Evolutionary conservation across 2,113 vertebrate genomes (phyloP), one percentile per base, ranked within the genome.

Genomic region (Nanger granti): DNA sequence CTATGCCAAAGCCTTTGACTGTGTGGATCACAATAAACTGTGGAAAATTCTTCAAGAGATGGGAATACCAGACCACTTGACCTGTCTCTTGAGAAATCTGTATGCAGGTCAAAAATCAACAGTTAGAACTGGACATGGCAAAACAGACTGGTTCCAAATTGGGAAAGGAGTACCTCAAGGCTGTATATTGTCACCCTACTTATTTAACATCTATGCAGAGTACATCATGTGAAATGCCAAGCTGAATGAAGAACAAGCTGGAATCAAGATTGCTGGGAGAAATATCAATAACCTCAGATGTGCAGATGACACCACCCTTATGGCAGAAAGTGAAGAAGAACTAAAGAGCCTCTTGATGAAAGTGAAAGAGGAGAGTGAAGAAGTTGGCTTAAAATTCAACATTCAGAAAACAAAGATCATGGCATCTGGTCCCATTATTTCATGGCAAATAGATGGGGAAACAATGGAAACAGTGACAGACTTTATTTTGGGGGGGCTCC

Each of bases 401-500:
- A 73, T 73, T 73, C 66, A 73, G 18, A 73, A 62, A 73, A 37
- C 1, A 0, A 73, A 22, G 18, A 37, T 37, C 66, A 37, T 22
- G n/a, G 17, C 66, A 73, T 11, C 18, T 6, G 18, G 18, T 37
- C 9, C n/a, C 66, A 37, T 73, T 3, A 73, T 3, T 73, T 73
- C 66, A 73, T 73, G 9, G n/a, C n/a, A 22, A 37, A 69, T 69
- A 69, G n/a, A 73, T 69, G 34, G 18, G 18, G 66, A 37, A 37
- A 5, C 9, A 69, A 22, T 37, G 18, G 2, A 22, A 73, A 73
- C 8, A 37, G 9, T 73, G 66, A 3, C 9, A 73, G 4, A 73
- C 4, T 22, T 73, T 37, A 37, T 73, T 73, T 73, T 22, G 0
- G 0, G 2, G 18, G n/a, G n/a, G n/a, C 66, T 37, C n/a, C 2